These are phyloP conservation scores for Chelonus formosanus DNA, from an alignment of 2,888 invertebrate species.

Conservation along the genomic window DNA sequence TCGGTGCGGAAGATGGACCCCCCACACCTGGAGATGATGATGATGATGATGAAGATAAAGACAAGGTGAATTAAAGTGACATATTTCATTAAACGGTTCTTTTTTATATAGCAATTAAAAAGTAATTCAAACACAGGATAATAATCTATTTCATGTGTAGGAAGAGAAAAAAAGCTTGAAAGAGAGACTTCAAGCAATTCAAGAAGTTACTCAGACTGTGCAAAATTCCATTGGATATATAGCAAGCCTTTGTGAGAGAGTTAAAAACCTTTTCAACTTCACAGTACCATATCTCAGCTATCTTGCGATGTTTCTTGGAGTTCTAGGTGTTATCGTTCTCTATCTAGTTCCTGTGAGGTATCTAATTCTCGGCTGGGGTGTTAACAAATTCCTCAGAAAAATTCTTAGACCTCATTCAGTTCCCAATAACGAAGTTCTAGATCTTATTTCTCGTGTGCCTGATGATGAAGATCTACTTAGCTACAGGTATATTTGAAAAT, in stretches of 20 bases:
- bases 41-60: constrained; percentile 91
- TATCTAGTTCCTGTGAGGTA: constrained; percentile 90
- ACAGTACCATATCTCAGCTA: constrained; percentile 96
- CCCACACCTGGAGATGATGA: constrained; percentile 67
- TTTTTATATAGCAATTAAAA: too few species aligned
- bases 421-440: constrained; percentile 96
- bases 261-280: constrained; percentile 97
- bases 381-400: constrained; percentile 95
- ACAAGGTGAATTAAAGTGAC: constrained; percentile 70
- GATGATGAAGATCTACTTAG: constrained; percentile 92
- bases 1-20: constrained; percentile 53
- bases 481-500: constrained; percentile 51
- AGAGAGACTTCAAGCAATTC: constrained; percentile 92
- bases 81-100: too few species aligned
- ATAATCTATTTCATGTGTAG: constrained; percentile 60
- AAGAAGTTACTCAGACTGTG: constrained; percentile 96
- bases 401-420: constrained; percentile 92
- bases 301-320: constrained; percentile 83
- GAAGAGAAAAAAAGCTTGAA: constrained; percentile 96
- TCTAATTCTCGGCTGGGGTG: constrained; percentile 91
- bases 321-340: constrained; percentile 79
- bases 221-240: constrained; percentile 95
- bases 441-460: constrained; percentile 93
- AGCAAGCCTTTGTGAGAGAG: constrained; percentile 91
- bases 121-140: too few species aligned